These are phyloP conservation scores for Sapayoa aenigma DNA, from an alignment of 2,113 vertebrate species.

Conservation along the genomic window DNA sequence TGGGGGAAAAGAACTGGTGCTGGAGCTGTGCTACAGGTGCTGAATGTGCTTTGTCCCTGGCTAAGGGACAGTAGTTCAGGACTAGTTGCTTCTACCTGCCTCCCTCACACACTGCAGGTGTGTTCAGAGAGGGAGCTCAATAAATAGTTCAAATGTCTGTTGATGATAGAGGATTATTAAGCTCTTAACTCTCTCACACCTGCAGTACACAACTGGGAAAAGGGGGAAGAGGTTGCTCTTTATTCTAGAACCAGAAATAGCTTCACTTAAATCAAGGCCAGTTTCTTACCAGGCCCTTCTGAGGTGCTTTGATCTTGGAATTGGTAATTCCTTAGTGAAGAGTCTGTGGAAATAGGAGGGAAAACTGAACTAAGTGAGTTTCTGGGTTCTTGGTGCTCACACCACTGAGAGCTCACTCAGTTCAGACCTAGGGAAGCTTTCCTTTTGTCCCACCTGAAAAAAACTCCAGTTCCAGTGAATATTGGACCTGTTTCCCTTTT, in stretches of 20 bases:
- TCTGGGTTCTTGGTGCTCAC: neutral
- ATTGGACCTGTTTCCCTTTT: neutral
- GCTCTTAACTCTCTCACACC: neutral
- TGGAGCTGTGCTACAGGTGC: neutral
- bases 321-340: neutral
- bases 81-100: neutral
- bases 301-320: neutral
- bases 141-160: neutral
- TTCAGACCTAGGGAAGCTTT: neutral
- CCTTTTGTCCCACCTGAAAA: neutral
- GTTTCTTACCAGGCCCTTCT: neutral
- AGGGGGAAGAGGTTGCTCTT: neutral
- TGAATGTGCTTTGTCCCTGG: neutral
- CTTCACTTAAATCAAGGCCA: neutral
- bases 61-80: neutral
- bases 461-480: accelerated
- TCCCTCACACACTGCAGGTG: neutral
- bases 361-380: neutral
- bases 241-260: neutral
- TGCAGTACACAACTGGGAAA: neutral
- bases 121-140: neutral
- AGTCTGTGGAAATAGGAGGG: neutral
- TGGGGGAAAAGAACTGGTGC: neutral
- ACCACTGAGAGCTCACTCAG: neutral
- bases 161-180: neutral